Conservation (phyloP, 2,797 vertebrate species). For the Tauraco hartlaubi region DNA sequence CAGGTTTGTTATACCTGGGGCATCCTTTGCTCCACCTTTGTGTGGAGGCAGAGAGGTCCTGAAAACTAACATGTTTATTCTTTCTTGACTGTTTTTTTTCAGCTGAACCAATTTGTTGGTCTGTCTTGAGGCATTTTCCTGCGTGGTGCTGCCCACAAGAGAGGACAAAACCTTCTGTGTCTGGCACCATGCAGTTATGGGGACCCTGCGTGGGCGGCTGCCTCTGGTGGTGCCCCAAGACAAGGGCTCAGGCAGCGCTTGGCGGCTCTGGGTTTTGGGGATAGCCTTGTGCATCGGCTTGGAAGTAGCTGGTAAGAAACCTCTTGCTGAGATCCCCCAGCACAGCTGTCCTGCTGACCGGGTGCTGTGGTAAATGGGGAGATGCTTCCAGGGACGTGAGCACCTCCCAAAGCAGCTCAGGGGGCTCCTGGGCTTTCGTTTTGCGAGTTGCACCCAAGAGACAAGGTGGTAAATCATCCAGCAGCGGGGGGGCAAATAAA, state of each 20-base stretch:
- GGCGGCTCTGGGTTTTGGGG: not conserved
- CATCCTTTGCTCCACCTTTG: not conserved
- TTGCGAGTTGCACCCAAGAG: not conserved
- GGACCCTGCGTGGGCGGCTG: accelerated
- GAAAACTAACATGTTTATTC: accelerated
- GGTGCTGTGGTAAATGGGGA: not conserved
- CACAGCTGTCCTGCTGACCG: not conserved
- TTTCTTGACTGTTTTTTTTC: not conserved
- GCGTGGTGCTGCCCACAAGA: not conserved
- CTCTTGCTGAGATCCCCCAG: not conserved
- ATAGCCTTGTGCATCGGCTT: not conserved
- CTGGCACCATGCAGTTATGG: accelerated
- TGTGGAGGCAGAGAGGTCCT: not conserved
- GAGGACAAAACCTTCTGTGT: not conserved
- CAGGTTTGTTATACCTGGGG: not conserved
- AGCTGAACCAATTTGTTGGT: not conserved
- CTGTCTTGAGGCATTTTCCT: not conserved
- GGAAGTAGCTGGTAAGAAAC: not conserved
- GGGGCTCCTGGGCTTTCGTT: not conserved
- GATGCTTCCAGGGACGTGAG: not conserved
- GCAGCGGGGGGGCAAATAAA: not conserved
- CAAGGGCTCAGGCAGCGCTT: not conserved
- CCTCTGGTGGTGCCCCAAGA: accelerated
- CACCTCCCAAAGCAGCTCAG: not conserved
- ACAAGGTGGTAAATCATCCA: not conserved